Evolutionary conservation across 2,113 vertebrate genomes (phyloP).

Genomic region (Ctenodactylus gundi): DNA sequence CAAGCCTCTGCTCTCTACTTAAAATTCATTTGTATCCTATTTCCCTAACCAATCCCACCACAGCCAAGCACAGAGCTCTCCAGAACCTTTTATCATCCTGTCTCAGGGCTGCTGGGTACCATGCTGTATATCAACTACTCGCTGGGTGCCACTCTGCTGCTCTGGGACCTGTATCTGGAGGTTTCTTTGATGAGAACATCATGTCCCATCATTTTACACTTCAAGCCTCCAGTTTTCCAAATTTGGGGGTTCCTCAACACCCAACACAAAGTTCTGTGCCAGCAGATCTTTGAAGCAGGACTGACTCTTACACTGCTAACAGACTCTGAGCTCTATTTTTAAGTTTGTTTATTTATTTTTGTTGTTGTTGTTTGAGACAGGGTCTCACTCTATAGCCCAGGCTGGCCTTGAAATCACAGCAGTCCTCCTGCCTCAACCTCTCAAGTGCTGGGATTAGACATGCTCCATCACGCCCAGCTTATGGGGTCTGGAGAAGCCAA

Average conservation of each 20-base stretch:
- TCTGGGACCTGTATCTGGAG: not conserved
- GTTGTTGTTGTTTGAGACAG: too few relatives aligned
- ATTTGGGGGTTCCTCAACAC: not conserved
- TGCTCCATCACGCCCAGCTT: too few relatives aligned
- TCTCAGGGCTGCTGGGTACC: not conserved
- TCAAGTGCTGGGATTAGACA: too few relatives aligned
- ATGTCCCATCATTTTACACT: too few relatives aligned
- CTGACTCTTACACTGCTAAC: not conserved
- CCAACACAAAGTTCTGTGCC: not conserved
- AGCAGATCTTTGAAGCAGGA: not conserved
- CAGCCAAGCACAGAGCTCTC: not conserved
- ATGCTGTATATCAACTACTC: not conserved
- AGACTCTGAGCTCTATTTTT: not conserved
- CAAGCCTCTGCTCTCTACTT: not conserved
- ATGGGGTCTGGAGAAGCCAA: too few relatives aligned
- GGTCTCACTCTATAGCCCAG: too few relatives aligned
- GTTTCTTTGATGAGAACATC: not conserved
- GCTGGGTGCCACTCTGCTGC: not conserved
- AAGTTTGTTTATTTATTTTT: too few relatives aligned
- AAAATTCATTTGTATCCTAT: not conserved
- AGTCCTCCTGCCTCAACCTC: too few relatives aligned
- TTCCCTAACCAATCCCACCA: not conserved
- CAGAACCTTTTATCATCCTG: not conserved
- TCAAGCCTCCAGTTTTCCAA: not conserved
- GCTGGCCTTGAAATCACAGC: too few relatives aligned